Base-by-base conservation (phyloP, 2,888 invertebrate genomes). In the Corbicula japonica region DNA sequence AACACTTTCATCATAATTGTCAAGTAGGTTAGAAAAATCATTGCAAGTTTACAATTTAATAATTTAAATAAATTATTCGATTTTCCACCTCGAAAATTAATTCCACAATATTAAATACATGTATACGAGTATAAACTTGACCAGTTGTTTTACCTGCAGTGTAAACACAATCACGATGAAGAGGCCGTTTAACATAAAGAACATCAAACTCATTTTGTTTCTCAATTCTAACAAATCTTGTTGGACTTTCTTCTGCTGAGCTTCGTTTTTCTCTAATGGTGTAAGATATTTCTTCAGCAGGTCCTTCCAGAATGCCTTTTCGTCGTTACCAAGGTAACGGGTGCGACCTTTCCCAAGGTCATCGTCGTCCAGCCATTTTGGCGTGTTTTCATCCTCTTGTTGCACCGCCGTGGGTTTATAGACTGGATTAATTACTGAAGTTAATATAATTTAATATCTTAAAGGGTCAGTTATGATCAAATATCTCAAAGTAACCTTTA, bases 131-230 rank as follows among this genome's bases (percentile, higher is more conserved):
- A n/a, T n/a, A n/a, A n/a, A n/a, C n/a, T n/a, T n/a, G n/a, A n/a
- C n/a, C n/a, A n/a, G n/a, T n/a, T n/a, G n/a, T 21, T 15, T 61
- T 46, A 80, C 80, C 80, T 80, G 99, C 94, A 99, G 96, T 94
- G 99, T 96, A 95, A 99, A 98, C 91, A 99, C 98, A 95, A 98
- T 97, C 94, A 99, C 96, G 92, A 99, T 98, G 95, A 99, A 99
- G 91, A 99, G 96, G 86, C 98, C 98, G 95, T 99, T 99, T 94
- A 98, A 94, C 98, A 99, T 99, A 95, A 99, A 97, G 95, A 99
- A 99, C 83, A 90, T 90, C 48, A 92, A 78, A 61, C 89, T 87
- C 77, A 90, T 97, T 91, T 97, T 97, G 95, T 99, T 98, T 93
- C 99, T 96, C 91, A 99, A 95, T 94, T 98, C 98, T 95, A 97